These are phyloP conservation scores for Biston stratarius DNA, from an alignment of 2,888 invertebrate species.

Conservation along the genomic window DNA sequence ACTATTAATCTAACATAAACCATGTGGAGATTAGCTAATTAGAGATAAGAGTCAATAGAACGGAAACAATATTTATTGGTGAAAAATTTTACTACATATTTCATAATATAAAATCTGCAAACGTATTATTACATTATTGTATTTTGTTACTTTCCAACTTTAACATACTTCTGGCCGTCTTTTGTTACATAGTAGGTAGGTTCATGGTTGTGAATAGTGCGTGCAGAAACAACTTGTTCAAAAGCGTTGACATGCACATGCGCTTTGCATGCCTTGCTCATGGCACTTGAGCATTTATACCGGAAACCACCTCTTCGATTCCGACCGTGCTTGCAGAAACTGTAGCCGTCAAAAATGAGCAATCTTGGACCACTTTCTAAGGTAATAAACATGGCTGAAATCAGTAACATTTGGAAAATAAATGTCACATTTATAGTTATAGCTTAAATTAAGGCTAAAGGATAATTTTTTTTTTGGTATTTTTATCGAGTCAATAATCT, in stretches of 20 bases:
- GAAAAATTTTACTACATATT: neutral
- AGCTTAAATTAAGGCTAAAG: no score
- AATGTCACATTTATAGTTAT: neutral
- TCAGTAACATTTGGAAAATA: neutral
- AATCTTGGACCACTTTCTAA: conserved; percentile 12
- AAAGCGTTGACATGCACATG: conserved; percentile 22
- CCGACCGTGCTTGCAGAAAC: conserved; percentile 16
- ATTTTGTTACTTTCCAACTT: conserved; percentile 1
- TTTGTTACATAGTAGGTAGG: conserved; percentile 2
- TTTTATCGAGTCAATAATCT: no score
- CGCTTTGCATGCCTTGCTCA: conserved; percentile 36
- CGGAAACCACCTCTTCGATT: conserved; percentile 22
- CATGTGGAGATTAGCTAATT: neutral
- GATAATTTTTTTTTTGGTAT: no score
- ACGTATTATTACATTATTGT: neutral
- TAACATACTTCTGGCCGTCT: conserved; percentile 9
- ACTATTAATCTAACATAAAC: neutral
- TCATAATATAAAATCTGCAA: neutral
- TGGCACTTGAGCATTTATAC: conserved; percentile 38
- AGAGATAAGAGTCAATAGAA: neutral
- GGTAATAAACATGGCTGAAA: conserved; percentile 11
- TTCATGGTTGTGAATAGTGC: conserved; percentile 17
- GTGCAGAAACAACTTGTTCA: neutral
- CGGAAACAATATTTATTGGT: neutral
- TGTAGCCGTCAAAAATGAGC: conserved; percentile 10